Base-by-base conservation (phyloP, 2,797 vertebrate species). In the Ptychadena robeensis region DNA sequence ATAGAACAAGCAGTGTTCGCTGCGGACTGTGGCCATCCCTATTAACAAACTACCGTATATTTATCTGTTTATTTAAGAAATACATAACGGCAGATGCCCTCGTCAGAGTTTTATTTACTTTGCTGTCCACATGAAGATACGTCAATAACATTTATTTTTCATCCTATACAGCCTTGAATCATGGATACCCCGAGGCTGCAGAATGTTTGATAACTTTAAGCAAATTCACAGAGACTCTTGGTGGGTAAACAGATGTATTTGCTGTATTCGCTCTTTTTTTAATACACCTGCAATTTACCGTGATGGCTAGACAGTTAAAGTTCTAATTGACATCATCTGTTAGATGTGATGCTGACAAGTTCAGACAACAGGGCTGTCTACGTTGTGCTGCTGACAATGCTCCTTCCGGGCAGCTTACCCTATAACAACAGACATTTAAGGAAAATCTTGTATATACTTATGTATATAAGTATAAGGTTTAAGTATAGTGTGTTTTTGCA, bases 101-200 rank as follows among this genome's bases (percentile, higher is more conserved):
- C 25, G 3, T 28, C 4, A 22, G 18, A 22, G 15, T 22, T 53
- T 53, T 53, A 6, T 53, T 53, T 22, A 53, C 2, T 14, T 11
- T 28, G 44, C 12, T 59, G 31, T 61, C 31, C 71, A 1, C 5
- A 73, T 32, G 11, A 35, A 25, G 34, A 12, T n/a, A 35, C 61
- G 14, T 35, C 59, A 28, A 38, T 63, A 63, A 9, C 57, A 63
- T 63, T 28, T 37, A 74, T 74, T 8, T n/a, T 37, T 74, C 22
- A 61, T 37, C 12, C 9, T 61, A 74, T 53, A 27, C 3, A 63
- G 27, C 59, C 59, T 61, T 61, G 25, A 61, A 61, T 61, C 11
- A 28, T 61, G 64, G 14, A 31, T 34, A 67, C 14, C 25, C 59
- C 9, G 25, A 61, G 59, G 59, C 59, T 61, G 59, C 59, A 61